Evolutionary conservation across 92 coral and sea anemone species (phyloP).

Genomic region (Phenganax marumi): DNA sequence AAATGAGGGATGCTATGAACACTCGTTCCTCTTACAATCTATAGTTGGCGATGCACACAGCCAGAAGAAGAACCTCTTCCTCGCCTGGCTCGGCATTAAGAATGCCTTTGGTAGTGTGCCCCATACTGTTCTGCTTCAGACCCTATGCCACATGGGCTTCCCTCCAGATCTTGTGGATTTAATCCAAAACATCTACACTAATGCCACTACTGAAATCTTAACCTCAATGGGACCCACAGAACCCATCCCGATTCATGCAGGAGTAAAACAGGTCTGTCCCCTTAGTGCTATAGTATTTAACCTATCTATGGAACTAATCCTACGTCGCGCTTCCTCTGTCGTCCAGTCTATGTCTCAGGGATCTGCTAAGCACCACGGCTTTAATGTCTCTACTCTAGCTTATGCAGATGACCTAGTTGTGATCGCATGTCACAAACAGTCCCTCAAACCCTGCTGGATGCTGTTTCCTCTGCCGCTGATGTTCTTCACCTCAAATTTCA

Average conservation of each 20-base stretch:
- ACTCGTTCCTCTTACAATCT: neutral
- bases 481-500: too few species aligned
- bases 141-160: too few species aligned
- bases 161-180: too few species aligned
- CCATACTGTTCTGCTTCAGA: too few species aligned
- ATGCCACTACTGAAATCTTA: constrained; percentile 18
- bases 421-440: too few species aligned
- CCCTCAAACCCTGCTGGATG: too few species aligned
- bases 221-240: neutral
- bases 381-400: neutral
- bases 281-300: constrained; percentile 24
- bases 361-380: constrained; percentile 2
- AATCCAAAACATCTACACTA: neutral
- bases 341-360: neutral
- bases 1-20: constrained; percentile 13
- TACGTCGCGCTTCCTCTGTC: neutral
- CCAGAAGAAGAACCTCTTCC: too few species aligned
- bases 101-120: too few species aligned
- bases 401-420: neutral
- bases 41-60: neutral
- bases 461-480: too few species aligned
- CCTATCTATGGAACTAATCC: constrained; percentile 1
- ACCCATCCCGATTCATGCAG: too few species aligned
- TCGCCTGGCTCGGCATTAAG: too few species aligned
- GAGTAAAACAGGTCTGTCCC: constrained; percentile 29